phyloP scores from a whole-genome alignment of 2,113 vertebrate genomes.

The Mionectes macconnelli region DNA sequence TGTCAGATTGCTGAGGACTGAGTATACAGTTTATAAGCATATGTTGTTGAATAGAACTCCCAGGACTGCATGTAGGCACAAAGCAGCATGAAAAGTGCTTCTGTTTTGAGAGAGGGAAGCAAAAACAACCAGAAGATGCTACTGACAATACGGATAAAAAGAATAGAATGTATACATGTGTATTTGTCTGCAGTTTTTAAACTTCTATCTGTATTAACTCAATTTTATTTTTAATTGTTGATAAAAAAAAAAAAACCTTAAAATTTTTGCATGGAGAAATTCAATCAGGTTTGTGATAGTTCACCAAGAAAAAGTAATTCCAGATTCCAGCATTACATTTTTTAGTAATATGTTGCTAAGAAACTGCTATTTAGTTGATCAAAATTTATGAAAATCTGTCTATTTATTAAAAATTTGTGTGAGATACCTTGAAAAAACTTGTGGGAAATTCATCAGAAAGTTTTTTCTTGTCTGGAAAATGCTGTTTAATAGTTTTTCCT shows the following conservation, averaged over 20 bases:
- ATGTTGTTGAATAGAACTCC: neutral
- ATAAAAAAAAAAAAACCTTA: neutral
- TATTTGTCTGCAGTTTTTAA: neutral
- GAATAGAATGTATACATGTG: rapidly evolving
- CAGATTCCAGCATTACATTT: neutral
- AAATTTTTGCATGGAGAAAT: neutral
- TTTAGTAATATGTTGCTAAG: neutral
- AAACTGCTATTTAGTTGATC: neutral
- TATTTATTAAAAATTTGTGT: neutral
- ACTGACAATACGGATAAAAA: neutral
- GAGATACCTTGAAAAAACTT: neutral
- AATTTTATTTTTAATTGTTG: neutral
- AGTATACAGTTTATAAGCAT: neutral
- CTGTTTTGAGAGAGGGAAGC: neutral
- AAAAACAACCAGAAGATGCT: neutral
- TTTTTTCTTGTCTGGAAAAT: neutral
- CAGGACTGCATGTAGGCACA: neutral
- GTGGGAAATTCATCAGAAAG: neutral
- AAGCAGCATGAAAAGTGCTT: neutral
- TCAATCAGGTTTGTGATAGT: neutral
- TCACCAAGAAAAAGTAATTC: neutral
- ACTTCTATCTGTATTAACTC: neutral
- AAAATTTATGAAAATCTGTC: neutral
- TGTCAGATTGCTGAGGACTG: neutral
- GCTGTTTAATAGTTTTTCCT: neutral